Evolutionary conservation across 1,140 invertebrate species (phyloP).

Genomic region (Drosophila mojavensis): DNA sequence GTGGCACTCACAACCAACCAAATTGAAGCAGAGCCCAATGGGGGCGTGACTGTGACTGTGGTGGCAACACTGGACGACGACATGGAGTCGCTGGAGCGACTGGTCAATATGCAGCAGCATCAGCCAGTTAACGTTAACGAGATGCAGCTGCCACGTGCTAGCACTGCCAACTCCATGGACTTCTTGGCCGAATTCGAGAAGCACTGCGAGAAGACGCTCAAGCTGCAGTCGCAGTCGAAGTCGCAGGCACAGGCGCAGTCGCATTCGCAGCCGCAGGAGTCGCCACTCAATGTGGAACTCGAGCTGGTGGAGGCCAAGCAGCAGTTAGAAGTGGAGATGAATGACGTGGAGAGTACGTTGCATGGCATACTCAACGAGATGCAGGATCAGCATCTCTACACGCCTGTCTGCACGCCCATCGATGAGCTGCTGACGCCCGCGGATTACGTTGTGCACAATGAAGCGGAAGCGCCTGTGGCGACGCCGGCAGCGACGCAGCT

Average conservation of each 20-base stretch:
- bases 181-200: constrained; percentile 70
- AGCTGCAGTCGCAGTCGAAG: constrained; percentile 20
- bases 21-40: constrained; percentile 63
- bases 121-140: neutral
- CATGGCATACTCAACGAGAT: constrained; percentile 80
- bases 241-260: neutral
- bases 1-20: constrained; percentile 60
- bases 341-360: constrained; percentile 76
- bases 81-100: constrained; percentile 15
- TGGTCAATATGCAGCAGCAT: constrained; percentile 8
- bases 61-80: constrained; percentile 7
- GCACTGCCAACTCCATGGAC: constrained; percentile 45
- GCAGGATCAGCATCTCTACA: constrained; percentile 80
- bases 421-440: constrained; percentile 73
- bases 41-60: neutral
- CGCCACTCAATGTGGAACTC: constrained; percentile 12
- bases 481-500: constrained; percentile 18
- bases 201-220: constrained; percentile 57
- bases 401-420: constrained; percentile 64
- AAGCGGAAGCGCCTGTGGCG: constrained; percentile 28
- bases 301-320: constrained; percentile 49
- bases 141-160: constrained; percentile 22
- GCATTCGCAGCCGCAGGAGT: neutral
- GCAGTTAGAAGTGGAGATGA: constrained; percentile 71
- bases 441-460: constrained; percentile 68